Conservation (phyloP, 2,888 invertebrate genomes). For the Brachyptera risi region DNA sequence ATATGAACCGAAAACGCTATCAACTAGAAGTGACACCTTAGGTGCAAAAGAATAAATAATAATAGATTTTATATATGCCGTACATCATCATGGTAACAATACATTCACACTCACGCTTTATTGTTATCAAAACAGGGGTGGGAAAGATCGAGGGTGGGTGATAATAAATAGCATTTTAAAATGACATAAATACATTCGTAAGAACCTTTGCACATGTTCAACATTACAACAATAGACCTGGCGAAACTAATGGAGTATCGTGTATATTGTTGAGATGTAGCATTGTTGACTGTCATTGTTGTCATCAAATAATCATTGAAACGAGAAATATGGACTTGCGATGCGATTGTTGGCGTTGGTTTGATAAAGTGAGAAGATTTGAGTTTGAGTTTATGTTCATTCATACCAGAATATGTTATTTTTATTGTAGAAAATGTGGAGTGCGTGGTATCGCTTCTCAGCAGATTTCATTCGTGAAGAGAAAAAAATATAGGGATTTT, state of each 20-base stretch:
- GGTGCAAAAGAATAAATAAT: background rate
- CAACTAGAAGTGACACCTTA: background rate
- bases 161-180: conserved; percentile 17
- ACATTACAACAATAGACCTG: background rate
- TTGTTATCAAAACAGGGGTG: conserved; percentile 2
- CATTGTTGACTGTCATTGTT: conserved; percentile 9
- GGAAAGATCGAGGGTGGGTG: background rate
- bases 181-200: conserved; percentile 12
- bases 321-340: conserved; percentile 12
- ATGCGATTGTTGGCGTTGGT: no score
- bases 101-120: background rate
- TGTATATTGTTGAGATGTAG: background rate
- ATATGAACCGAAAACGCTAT: background rate
- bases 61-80: background rate
- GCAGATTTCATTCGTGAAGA: no score
- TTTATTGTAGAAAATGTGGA: no score
- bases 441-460: no score
- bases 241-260: conserved; percentile 22
- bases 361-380: no score
- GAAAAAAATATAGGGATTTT: no score
- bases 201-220: background rate
- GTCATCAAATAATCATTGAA: conserved; percentile 4
- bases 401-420: no score
- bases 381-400: no score
- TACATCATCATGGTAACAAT: conserved; percentile 7